Evolutionary conservation across 2,888 invertebrate genomes (phyloP).

Genomic region (Archips xylosteana): DNA sequence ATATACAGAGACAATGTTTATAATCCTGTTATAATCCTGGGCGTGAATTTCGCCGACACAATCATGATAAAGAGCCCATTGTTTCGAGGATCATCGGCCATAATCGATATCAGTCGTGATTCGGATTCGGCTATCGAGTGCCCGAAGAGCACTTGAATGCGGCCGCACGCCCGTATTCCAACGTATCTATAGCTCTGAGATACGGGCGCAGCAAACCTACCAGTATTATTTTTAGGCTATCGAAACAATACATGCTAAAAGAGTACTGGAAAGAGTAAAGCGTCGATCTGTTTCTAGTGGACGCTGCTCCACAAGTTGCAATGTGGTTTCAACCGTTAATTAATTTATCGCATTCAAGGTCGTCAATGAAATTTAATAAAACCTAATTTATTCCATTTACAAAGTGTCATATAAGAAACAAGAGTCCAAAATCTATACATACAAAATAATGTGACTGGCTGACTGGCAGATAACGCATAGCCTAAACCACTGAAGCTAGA

Average conservation of each 20-base stretch:
- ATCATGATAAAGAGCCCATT: slow-evolving; percentile 57
- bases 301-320: too few species aligned
- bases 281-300: background rate
- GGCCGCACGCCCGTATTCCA: slow-evolving; percentile 61
- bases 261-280: background rate
- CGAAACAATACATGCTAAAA: slow-evolving; percentile 18
- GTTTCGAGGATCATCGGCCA: slow-evolving; percentile 58
- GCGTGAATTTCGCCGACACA: slow-evolving; percentile 47
- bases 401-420: too few species aligned
- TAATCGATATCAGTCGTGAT: slow-evolving; percentile 70
- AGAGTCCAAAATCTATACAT: too few species aligned
- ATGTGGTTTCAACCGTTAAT: background rate
- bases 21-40: slow-evolving; percentile 38
- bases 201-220: slow-evolving; percentile 42
- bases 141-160: slow-evolving; percentile 62
- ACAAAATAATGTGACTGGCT: too few species aligned
- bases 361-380: too few species aligned
- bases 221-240: slow-evolving; percentile 9
- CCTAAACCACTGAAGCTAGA: too few species aligned
- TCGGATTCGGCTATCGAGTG: slow-evolving; percentile 72
- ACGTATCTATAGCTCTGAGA: slow-evolving; percentile 55
- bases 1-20: slow-evolving; percentile 15
- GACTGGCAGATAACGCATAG: too few species aligned
- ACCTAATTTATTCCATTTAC: too few species aligned
- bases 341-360: background rate